Percentiles rank a stretch among this genome's conserved stretches.
Conservation (phyloP, 2,888 invertebrate genomes). For the Aleiodes testaceus region DNA sequence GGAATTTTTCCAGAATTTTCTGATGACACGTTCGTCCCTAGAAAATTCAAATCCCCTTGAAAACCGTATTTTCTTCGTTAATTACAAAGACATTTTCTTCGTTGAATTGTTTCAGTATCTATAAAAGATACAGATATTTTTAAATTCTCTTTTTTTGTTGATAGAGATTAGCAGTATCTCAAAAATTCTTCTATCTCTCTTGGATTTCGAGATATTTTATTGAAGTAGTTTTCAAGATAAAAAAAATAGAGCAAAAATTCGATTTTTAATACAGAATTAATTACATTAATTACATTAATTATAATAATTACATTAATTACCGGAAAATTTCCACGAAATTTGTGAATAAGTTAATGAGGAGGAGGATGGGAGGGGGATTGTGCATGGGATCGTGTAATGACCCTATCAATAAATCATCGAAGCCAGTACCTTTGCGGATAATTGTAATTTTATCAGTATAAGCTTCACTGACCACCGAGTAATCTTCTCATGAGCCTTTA, state of each 20-base stretch:
- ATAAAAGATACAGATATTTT: too few relatives aligned
- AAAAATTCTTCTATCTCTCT: neutral
- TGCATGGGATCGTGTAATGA: slow-evolving; percentile 15
- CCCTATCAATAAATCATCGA: slow-evolving; percentile 9
- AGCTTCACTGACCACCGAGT: slow-evolving; percentile 27
- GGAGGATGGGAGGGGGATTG: neutral
- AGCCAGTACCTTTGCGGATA: slow-evolving; percentile 13
- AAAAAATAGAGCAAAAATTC: too few relatives aligned
- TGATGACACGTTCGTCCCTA: too few relatives aligned
- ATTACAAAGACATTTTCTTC: too few relatives aligned
- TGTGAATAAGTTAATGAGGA: neutral
- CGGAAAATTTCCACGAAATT: neutral
- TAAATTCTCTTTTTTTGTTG: too few relatives aligned
- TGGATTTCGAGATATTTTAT: neutral
- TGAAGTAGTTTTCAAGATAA: too few relatives aligned
- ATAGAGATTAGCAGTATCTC: too few relatives aligned
- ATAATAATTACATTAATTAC: neutral
- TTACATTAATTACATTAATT: too few relatives aligned
- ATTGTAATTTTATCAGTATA: slow-evolving; percentile 20
- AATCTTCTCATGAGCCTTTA: slow-evolving; percentile 28
- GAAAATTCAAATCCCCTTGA: too few relatives aligned
- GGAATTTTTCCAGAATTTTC: neutral
- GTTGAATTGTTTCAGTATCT: too few relatives aligned
- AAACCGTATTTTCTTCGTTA: too few relatives aligned
- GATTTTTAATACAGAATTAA: too few relatives aligned